Percentiles rank a stretch among this genome's conserved stretches.
phyloP scores from a whole-genome alignment of 2,888 invertebrate genomes.

The Campoletis raptor region DNA sequence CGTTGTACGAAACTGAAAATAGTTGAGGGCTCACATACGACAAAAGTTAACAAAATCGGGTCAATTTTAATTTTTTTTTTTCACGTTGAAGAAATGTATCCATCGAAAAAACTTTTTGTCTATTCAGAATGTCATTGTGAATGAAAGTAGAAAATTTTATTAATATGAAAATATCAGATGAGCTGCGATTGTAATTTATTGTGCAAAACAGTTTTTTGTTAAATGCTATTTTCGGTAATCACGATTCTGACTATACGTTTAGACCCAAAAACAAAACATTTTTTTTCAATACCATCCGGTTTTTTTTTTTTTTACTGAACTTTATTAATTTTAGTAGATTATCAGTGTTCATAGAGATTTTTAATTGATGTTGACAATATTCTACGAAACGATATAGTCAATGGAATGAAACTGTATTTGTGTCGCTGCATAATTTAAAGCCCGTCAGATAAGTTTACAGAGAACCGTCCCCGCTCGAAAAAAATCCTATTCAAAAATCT shows the following conservation, averaged over 20 bases:
- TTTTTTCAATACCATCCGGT: not conserved
- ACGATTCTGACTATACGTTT: no score
- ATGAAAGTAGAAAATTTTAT: no score
- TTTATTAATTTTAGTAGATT: not conserved
- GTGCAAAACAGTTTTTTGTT: no score
- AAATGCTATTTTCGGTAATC: no score
- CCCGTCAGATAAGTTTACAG: not conserved
- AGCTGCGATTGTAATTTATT: no score
- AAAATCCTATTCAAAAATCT: constrained; percentile 24
- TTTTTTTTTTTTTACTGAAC: not conserved
- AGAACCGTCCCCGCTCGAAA: not conserved
- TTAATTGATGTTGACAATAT: not conserved
- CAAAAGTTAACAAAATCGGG: no score
- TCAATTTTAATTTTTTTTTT: no score
- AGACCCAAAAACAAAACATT: not conserved
- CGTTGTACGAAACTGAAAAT: not conserved
- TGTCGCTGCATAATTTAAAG: not conserved
- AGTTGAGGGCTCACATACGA: not conserved
- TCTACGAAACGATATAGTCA: not conserved
- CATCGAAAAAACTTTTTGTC: no score
- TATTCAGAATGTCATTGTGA: no score
- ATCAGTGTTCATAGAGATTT: not conserved
- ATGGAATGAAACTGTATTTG: not conserved
- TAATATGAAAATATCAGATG: no score
- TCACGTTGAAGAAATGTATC: no score